These are phyloP conservation scores for Prunella strophiata DNA, from an alignment of 2,797 vertebrate genomes.

Conservation along the genomic window DNA sequence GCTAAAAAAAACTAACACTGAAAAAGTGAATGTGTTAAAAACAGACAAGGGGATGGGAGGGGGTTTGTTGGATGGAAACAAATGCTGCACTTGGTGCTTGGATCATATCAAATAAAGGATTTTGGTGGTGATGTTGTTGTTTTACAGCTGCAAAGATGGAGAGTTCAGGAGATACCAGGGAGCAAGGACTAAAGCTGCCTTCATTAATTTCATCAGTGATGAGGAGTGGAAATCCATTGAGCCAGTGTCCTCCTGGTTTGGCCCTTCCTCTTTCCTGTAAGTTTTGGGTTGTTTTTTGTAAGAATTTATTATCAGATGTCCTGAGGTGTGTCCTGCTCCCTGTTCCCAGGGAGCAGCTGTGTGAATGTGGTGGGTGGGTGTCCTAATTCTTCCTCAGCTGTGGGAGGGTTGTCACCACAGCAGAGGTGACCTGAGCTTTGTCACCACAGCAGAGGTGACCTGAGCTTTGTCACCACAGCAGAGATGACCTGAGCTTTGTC, in stretches of 20 bases:
- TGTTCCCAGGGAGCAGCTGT: not conserved
- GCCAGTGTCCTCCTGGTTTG: slow-evolving; percentile 92
- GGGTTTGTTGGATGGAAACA: not conserved
- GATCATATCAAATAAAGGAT: not conserved
- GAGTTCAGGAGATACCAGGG: slow-evolving; percentile 94
- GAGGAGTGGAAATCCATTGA: slow-evolving; percentile 91
- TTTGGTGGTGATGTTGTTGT: not conserved
- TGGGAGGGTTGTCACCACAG: not conserved
- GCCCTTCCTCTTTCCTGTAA: slow-evolving; percentile 92
- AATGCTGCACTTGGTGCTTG: not conserved
- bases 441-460: not conserved
- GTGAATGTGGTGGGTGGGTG: rapidly evolving
- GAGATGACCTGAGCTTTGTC: too few relatives aligned
- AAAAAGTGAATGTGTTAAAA: not conserved
- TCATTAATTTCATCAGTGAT: slow-evolving; percentile 91
- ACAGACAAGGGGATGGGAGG: not conserved
- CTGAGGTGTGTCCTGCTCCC: not conserved
- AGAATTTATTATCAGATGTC: rapidly evolving
- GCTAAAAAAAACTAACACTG: not conserved
- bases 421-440: not conserved
- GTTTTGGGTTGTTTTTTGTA: slow-evolving; percentile 50
- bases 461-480: too few relatives aligned
- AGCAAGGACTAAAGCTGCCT: slow-evolving; percentile 89
- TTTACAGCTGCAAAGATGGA: slow-evolving; percentile 90
- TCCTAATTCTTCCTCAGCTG: not conserved